These are phyloP conservation scores for Carollia perspicillata DNA, from an alignment of 2,113 vertebrate genomes.

Conservation along the genomic window DNA sequence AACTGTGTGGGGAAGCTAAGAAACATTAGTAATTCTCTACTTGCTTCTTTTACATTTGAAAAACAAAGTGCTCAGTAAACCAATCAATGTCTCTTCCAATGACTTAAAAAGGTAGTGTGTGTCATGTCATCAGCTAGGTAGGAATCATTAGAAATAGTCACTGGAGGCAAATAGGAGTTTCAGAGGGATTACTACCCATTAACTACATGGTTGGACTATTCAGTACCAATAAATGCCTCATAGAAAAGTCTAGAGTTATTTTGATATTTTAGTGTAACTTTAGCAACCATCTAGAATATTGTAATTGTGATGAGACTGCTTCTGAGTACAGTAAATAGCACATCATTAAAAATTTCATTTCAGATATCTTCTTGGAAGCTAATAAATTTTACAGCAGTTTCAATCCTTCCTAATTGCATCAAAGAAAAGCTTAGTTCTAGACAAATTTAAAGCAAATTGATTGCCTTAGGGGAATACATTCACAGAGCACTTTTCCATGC, in stretches of 20 bases:
- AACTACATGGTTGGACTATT: background rate
- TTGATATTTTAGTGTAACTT: constrained; percentile 57
- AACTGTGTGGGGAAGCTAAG: background rate
- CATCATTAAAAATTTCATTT: constrained; percentile 82
- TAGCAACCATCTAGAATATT: constrained; percentile 72
- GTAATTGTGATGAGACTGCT: constrained; percentile 75
- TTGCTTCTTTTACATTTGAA: background rate
- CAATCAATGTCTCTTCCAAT: background rate
- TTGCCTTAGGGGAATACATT: constrained; percentile 85
- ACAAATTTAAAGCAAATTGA: constrained; percentile 90
- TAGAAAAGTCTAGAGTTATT: constrained; percentile 29
- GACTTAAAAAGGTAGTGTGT: background rate
- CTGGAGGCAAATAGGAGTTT: background rate
- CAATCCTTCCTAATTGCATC: constrained; percentile 83
- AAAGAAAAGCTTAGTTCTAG: constrained; percentile 87
- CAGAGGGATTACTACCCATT: background rate
- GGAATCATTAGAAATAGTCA: background rate
- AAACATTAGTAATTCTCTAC: constrained; percentile 29
- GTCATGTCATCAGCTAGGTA: background rate
- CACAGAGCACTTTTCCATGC: constrained; percentile 85
- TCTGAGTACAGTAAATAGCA: constrained; percentile 81
- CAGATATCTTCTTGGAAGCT: constrained; percentile 85
- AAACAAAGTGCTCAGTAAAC: constrained; percentile 26
- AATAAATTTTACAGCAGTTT: constrained; percentile 85
- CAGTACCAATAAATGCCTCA: accelerated